phyloP scores from a whole-genome alignment of 2,113 vertebrate genomes.

The Zosterops pallidus region DNA sequence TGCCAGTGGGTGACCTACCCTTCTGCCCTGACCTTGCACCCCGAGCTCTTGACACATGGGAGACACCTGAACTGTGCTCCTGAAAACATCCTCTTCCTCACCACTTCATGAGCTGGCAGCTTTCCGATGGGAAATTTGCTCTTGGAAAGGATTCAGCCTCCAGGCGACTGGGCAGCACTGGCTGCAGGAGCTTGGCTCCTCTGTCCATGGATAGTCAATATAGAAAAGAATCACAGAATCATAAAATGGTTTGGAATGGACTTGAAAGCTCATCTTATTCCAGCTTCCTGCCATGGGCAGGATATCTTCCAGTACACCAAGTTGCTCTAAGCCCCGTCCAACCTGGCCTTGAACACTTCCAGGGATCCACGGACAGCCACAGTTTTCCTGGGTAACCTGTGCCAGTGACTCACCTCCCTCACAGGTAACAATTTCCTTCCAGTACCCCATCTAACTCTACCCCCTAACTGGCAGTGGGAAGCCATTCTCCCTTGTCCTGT shows the following conservation, averaged over 20 bases:
- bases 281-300: not conserved
- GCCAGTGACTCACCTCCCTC: not conserved
- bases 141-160: not conserved
- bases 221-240: not conserved
- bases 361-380: not conserved
- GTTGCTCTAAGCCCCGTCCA: not conserved
- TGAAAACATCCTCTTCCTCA: not conserved
- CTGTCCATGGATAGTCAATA: not conserved
- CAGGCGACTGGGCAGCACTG: not conserved
- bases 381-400: not conserved
- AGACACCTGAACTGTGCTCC: not conserved
- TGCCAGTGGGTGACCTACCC: not conserved
- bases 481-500: not conserved
- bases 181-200: not conserved
- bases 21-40: not conserved
- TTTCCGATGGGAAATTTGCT: fast-evolving
- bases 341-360: not conserved
- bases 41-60: not conserved
- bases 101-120: fast-evolving
- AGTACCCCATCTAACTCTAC: not conserved
- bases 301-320: not conserved
- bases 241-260: not conserved
- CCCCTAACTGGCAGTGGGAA: not conserved
- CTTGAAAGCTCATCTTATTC: not conserved
- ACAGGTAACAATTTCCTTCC: not conserved